Evolutionary conservation across 2,113 vertebrate species (phyloP).

Genomic region (Xenopus laevis): DNA sequence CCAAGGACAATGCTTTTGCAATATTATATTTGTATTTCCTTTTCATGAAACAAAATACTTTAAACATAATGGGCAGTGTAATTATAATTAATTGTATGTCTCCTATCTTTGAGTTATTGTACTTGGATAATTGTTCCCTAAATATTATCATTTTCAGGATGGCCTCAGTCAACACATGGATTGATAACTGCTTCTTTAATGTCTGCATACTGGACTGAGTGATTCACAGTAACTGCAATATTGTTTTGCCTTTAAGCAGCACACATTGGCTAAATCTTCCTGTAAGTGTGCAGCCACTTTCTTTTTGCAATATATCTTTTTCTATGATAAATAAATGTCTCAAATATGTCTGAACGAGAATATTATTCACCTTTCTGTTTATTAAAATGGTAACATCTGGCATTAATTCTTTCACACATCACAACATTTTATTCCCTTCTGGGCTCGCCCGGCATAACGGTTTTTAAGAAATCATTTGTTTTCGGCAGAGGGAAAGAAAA

Average conservation of each 20-base stretch:
- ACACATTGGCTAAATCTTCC: slow-evolving; percentile 2
- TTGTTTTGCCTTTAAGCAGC: neutral
- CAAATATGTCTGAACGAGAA: slow-evolving; percentile 3
- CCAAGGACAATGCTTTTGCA: too few relatives aligned
- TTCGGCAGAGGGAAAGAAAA: slow-evolving; percentile 16
- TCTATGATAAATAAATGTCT: neutral
- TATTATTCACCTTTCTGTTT: slow-evolving; percentile 22
- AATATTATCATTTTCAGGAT: neutral
- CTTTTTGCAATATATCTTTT: neutral
- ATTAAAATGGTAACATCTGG: slow-evolving; percentile 35
- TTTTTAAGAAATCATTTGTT: slow-evolving; percentile 20
- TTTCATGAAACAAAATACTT: too few relatives aligned
- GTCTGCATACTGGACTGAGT: neutral
- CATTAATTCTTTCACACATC: slow-evolving; percentile 43
- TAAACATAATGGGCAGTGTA: too few relatives aligned
- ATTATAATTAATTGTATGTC: too few relatives aligned
- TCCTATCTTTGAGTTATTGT: too few relatives aligned
- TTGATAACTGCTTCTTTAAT: neutral
- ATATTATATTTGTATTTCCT: too few relatives aligned
- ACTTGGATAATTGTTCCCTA: too few relatives aligned
- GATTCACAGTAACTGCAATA: neutral
- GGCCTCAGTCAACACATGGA: neutral
- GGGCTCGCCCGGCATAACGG: slow-evolving; percentile 32
- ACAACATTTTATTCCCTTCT: slow-evolving; percentile 25
- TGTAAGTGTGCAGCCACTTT: neutral